Evolutionary conservation across 2,888 invertebrate species (phyloP).

Genomic region (Cephus pygmeus): DNA sequence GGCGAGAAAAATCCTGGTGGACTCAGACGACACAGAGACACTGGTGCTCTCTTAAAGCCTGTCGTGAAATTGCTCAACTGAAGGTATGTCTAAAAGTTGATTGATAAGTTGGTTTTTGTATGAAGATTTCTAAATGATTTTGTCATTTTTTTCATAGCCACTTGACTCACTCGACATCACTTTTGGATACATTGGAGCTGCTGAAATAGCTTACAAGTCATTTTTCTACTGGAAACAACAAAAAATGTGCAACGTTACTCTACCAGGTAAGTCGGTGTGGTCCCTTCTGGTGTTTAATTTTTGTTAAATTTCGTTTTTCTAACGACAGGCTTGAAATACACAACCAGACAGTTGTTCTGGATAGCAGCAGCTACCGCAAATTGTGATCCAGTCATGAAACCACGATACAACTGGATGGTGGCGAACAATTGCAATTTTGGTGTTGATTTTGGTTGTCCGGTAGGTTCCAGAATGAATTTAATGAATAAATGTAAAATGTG

Average conservation of each 20-base stretch:
- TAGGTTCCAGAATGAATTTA: constrained; percentile 27
- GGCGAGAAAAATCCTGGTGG: constrained; percentile 26
- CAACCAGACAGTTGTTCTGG: constrained; percentile 33
- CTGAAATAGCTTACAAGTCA: constrained; percentile 29
- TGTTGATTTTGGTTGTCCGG: constrained; percentile 28
- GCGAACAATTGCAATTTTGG: constrained; percentile 27
- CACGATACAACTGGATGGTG: constrained; percentile 32
- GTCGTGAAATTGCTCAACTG: neutral
- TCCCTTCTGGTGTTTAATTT: neutral
- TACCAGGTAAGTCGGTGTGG: constrained; percentile 19
- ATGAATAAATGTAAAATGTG: constrained; percentile 30
- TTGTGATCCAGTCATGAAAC: constrained; percentile 27
- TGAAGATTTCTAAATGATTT: neutral
- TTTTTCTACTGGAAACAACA: constrained; percentile 21
- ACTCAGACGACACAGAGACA: neutral
- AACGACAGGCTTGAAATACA: constrained; percentile 25
- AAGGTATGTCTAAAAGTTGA: neutral
- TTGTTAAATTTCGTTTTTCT: neutral
- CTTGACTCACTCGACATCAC: neutral
- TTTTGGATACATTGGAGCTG: constrained; percentile 30
- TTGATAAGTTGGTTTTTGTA: neutral
- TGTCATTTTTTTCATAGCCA: neutral
- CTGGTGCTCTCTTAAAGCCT: neutral
- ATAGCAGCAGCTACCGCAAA: constrained; percentile 26
- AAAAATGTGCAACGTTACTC: constrained; percentile 11